A percentile compares a stretch with the other conserved stretches of the same genome.
Evolutionary conservation across 1,140 invertebrate species (phyloP).

Genomic region (Lepidurus arcticus): DNA sequence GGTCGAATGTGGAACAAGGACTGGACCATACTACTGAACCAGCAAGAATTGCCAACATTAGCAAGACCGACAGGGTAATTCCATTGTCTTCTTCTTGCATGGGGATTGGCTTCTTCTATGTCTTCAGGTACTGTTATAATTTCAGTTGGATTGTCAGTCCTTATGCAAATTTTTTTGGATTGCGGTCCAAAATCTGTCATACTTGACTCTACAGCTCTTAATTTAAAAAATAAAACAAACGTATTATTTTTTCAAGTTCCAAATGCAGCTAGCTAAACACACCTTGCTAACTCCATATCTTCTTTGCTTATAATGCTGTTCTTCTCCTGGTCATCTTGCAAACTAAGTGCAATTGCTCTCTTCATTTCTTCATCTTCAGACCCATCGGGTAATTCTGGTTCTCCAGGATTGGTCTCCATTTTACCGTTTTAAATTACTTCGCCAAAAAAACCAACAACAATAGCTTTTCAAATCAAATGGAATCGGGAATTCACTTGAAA

Average conservation of each 20-base stretch:
- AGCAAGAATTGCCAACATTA: background rate
- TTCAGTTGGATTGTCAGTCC: background rate
- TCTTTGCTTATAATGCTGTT: background rate
- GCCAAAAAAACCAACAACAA: background rate
- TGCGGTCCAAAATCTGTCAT: background rate
- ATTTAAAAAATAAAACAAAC: background rate
- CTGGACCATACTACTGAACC: background rate
- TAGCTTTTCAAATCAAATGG: background rate
- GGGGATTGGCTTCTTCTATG: background rate
- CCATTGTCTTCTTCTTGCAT: background rate
- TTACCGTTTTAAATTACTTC: background rate
- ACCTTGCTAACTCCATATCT: conserved; percentile 3
- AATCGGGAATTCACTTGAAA: background rate
- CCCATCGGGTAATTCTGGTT: background rate
- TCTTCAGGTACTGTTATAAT: conserved; percentile 8
- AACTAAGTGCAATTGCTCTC: background rate
- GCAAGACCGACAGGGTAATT: background rate
- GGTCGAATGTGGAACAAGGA: conserved; percentile 10
- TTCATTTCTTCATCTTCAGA: conserved; percentile 15
- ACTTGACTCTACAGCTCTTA: background rate
- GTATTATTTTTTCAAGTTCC: background rate
- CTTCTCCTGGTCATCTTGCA: background rate
- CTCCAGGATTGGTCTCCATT: background rate
- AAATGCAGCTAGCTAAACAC: background rate
- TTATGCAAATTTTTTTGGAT: conserved; percentile 7